These are phyloP conservation scores for Stegastes partitus DNA, from an alignment of 2,113 vertebrate genomes.

Conservation along the genomic window DNA sequence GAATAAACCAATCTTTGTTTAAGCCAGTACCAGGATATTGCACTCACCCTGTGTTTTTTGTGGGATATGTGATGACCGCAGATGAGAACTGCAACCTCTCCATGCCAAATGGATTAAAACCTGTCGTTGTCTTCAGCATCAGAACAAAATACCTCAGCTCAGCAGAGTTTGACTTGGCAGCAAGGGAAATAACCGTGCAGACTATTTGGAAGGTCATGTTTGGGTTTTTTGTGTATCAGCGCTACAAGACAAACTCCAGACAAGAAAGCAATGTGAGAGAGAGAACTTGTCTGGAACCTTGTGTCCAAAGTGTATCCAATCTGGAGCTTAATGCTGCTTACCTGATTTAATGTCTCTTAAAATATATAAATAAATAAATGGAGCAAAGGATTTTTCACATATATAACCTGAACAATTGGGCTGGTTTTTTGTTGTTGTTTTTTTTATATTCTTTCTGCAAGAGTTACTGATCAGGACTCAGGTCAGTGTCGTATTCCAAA, in stretches of 20 bases:
- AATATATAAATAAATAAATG: too few relatives aligned
- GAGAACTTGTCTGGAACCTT: neutral
- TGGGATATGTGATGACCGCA: slow-evolving; percentile 18
- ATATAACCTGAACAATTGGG: too few relatives aligned
- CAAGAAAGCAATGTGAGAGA: neutral
- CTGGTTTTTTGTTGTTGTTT: too few relatives aligned
- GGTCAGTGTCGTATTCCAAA: neutral
- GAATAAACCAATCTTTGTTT: neutral
- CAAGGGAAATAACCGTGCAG: neutral
- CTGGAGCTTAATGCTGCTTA: neutral
- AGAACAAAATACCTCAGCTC: neutral
- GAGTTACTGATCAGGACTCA: neutral
- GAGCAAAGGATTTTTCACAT: too few relatives aligned
- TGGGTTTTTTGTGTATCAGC: neutral
- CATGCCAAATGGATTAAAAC: slow-evolving; percentile 27
- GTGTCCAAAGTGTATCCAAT: neutral
- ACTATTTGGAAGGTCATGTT: neutral
- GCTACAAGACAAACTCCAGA: slow-evolving; percentile 25
- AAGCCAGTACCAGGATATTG: neutral
- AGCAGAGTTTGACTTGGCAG: slow-evolving; percentile 30
- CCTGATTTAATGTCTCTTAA: too few relatives aligned
- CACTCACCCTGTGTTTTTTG: neutral
- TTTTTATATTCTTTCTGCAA: neutral
- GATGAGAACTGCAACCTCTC: neutral
- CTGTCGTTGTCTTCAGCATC: neutral